Base-by-base conservation (phyloP, 2,888 invertebrate genomes). In the Salticus scenicus region DNA sequence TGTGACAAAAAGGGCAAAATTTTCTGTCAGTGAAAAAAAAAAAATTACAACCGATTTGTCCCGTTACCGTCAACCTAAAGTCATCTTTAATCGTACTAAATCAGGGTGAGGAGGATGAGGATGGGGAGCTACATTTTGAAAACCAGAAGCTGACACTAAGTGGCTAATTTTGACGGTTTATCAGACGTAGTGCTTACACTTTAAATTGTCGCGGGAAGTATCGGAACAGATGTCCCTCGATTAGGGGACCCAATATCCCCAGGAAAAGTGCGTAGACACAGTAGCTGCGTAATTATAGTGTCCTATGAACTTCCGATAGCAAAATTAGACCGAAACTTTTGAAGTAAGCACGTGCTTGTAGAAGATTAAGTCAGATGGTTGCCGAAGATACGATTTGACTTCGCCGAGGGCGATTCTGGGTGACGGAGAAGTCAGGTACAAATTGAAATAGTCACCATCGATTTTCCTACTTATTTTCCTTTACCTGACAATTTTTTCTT, bases 371-470 rank as follows among this genome's bases (percentile, higher is more conserved):
- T 64, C 30, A 31, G 81, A 72, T 66, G 37, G 64, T 30, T 12
- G 47, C 37, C 27, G 1, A 24, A 72, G 76, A 73, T 70, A 64
- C 17, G 80, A 4, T 33, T 10, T 27, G 20, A 31, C 37, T n/a
- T 20, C 30, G 41, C 57, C 30, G 0, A 8, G 24, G 66, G 76
- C 47, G 7, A 14, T n/a, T n/a, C 37, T 28, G 67, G 82, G 83
- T 72, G 77, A 72, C 72, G 77, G 76, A 30, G 51, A 57, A 76
- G 66, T 63, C 71, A 30, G 37, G 31, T 47, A 66, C 73, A 84
- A 84, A 84, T 84, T 84, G 83, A 84, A 84, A 83, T 83, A 77
- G 83, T 84, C 83, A 84, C 83, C 77, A 76, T 7, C 24, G 5
- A 37, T 76, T 69, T 69, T 31, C 20, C 33, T 67, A 33, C 51